Evolutionary conservation across 2,797 vertebrate species (phyloP).

Genomic region (Sebastes matsubarae): DNA sequence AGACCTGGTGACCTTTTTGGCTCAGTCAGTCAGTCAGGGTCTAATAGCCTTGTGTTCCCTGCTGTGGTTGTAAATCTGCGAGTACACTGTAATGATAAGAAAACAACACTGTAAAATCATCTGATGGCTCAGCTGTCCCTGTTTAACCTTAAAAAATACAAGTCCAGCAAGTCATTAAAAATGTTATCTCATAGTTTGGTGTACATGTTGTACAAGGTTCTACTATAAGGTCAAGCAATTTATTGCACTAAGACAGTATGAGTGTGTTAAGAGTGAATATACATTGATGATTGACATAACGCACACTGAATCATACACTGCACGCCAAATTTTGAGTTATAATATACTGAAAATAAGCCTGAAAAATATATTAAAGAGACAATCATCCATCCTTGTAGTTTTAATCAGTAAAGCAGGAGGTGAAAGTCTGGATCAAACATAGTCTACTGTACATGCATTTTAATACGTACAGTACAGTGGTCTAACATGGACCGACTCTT

Average conservation of each 20-base stretch:
- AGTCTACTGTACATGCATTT: background rate
- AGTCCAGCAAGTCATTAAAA: background rate
- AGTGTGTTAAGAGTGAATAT: too few species aligned
- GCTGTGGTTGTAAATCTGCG: background rate
- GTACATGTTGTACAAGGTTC: background rate
- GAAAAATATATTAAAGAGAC: background rate
- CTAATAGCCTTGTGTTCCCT: background rate
- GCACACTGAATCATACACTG: background rate
- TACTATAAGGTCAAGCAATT: background rate
- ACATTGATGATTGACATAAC: background rate
- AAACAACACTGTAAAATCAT: background rate
- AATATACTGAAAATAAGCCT: background rate
- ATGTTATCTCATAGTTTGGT: background rate
- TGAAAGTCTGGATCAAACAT: background rate
- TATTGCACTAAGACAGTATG: too few species aligned
- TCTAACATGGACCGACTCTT: constrained; percentile 20
- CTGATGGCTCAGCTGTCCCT: background rate
- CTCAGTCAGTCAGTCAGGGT: constrained; percentile 8
- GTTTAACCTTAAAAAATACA: background rate
- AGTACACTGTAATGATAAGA: background rate
- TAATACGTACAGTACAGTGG: constrained; percentile 12
- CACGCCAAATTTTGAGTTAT: background rate
- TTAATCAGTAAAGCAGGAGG: background rate
- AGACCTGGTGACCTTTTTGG: background rate
- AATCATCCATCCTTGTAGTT: background rate